Conservation (phyloP, 1,140 invertebrate genomes). For the Polypedilum pembai region DNA sequence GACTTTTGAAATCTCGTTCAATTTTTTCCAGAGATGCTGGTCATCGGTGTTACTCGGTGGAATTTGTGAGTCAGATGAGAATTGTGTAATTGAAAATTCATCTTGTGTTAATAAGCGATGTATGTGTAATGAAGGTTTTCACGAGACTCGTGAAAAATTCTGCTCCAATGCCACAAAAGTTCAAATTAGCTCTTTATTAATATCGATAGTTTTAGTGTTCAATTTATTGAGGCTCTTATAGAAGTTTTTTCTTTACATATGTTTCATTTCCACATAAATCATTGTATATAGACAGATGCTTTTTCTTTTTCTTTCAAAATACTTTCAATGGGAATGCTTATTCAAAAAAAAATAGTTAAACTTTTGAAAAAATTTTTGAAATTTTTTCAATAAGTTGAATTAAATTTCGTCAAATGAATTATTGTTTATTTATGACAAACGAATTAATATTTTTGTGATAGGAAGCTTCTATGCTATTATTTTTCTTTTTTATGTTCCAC, state of each 20-base stretch:
- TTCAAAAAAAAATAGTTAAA: background rate
- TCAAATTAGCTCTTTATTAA: slow-evolving; percentile 20
- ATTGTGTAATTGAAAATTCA: background rate
- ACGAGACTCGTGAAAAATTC: background rate
- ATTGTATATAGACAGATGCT: background rate
- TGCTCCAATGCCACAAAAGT: slow-evolving; percentile 19
- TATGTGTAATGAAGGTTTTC: slow-evolving; percentile 17
- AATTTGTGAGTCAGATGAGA: slow-evolving; percentile 28
- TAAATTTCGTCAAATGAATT: background rate
- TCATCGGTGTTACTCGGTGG: background rate
- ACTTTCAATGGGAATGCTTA: background rate
- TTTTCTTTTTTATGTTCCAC: slow-evolving; percentile 3
- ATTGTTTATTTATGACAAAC: background rate
- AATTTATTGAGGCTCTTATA: slow-evolving; percentile 4
- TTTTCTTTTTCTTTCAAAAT: background rate
- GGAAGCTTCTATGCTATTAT: background rate
- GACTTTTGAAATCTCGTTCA: background rate
- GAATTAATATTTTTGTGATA: slow-evolving; percentile 1
- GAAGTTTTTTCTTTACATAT: background rate
- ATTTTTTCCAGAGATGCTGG: slow-evolving; percentile 26
- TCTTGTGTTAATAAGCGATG: slow-evolving; percentile 2
- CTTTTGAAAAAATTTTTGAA: background rate
- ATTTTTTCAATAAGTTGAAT: background rate
- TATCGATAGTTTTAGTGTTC: background rate
- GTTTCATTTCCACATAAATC: background rate